Evolutionary conservation across 2,888 invertebrate species (phyloP).

Genomic region (Eupeodes luniger): DNA sequence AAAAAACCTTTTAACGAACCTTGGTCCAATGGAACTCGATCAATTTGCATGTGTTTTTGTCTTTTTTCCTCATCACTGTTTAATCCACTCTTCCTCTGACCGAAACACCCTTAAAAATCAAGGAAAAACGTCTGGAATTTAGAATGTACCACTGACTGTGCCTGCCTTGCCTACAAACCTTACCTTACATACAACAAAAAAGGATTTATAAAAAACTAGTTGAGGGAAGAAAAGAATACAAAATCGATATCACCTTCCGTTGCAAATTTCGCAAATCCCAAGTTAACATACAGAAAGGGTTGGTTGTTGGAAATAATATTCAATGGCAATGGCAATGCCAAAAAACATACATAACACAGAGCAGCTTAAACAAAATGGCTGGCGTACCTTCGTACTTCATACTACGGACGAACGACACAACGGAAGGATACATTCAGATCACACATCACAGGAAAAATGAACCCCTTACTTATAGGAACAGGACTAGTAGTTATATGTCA

Average conservation of each 20-base stretch:
- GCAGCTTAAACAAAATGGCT: constrained; percentile 25
- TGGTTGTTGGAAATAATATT: constrained; percentile 43
- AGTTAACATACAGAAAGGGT: constrained; percentile 39
- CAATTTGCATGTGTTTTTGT: no score
- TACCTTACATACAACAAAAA: background rate
- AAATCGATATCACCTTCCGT: constrained; percentile 72
- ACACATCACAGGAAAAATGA: constrained; percentile 2
- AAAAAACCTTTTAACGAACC: background rate
- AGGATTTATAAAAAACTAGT: constrained; percentile 23
- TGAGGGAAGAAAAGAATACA: constrained; percentile 24
- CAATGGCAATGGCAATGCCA: constrained; percentile 7
- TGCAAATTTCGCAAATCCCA: constrained; percentile 48
- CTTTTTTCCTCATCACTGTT: background rate
- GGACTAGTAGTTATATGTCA: background rate
- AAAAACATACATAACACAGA: background rate
- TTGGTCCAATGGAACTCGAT: no score
- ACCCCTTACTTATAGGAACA: background rate
- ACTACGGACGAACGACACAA: background rate
- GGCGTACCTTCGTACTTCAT: background rate
- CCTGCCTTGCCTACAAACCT: no score
- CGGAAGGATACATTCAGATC: constrained; percentile 27
- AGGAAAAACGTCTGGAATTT: constrained; percentile 17
- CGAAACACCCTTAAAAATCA: constrained; percentile 2
- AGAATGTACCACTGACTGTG: no score
- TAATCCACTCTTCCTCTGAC: constrained; percentile 7